Evolutionary conservation across 2,113 vertebrate species (phyloP).

Genomic region (Tenrec ecaudatus): DNA sequence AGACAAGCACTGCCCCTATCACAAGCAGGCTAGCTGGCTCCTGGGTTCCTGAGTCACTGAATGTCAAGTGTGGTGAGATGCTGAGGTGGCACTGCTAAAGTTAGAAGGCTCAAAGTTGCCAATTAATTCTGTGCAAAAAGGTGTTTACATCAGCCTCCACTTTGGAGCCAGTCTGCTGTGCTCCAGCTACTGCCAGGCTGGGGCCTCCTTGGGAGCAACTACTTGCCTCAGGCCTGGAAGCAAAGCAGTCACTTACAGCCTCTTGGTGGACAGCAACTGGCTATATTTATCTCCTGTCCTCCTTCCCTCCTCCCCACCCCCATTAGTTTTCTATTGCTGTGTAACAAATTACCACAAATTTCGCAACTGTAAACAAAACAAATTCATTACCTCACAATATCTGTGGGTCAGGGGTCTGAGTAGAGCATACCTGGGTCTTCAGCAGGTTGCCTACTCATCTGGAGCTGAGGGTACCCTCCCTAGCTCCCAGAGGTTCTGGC

Average conservation of each 20-base stretch:
- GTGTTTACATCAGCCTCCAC: constrained; percentile 72
- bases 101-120: constrained; percentile 78
- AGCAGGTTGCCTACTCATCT: not conserved
- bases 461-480: not conserved
- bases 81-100: constrained; percentile 76
- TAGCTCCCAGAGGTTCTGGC: not conserved
- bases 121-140: constrained; percentile 82
- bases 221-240: constrained; percentile 41
- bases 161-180: constrained; percentile 52
- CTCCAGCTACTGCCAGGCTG: constrained; percentile 4
- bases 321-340: constrained; percentile 40
- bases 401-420: not conserved
- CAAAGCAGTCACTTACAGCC: not conserved
- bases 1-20: not conserved
- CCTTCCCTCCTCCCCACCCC: not conserved
- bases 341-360: constrained; percentile 37
- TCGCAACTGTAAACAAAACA: not conserved
- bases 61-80: constrained; percentile 68
- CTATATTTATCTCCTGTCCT: constrained; percentile 45
- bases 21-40: constrained; percentile 31
- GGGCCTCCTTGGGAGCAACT: constrained; percentile 50
- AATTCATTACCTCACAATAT: not conserved
- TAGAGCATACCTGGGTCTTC: not conserved
- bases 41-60: constrained; percentile 68
- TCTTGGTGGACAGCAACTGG: constrained; percentile 25